phyloP scores from a whole-genome alignment of 2,888 invertebrate genomes.

The Schizotus pectinicornis region DNA sequence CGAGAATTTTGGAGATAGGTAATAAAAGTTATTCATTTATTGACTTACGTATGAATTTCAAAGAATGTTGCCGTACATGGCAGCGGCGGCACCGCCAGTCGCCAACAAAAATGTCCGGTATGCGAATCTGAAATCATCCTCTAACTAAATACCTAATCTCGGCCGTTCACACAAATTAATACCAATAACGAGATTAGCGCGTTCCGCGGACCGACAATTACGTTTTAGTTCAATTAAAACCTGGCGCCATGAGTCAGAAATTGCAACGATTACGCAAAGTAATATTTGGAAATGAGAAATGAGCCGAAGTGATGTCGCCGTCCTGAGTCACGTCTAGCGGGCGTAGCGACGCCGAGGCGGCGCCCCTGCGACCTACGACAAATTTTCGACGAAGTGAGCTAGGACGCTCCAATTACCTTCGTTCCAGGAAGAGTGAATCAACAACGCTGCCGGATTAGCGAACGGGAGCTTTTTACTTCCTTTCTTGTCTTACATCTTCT shows the following conservation, averaged over 20 bases:
- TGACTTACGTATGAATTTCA: no score
- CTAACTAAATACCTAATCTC: constrained; percentile 7
- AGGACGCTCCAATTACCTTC: background rate
- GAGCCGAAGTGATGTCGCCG: no score
- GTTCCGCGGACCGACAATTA: no score
- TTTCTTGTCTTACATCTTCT: constrained; percentile 11
- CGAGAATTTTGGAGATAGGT: no score
- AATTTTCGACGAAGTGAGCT: constrained; percentile 9
- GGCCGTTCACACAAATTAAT: constrained; percentile 4
- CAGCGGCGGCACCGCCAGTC: no score
- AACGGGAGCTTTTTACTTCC: constrained; percentile 15
- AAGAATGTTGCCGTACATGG: no score
- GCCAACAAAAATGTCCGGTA: no score
- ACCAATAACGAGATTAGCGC: constrained; percentile 12
- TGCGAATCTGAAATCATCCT: background rate
- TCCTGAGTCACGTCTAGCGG: constrained; percentile 11
- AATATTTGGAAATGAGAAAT: constrained; percentile 12
- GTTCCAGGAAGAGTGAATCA: constrained; percentile 8
- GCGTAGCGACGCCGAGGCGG: constrained; percentile 21
- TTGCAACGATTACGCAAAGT: constrained; percentile 10
- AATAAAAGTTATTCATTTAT: no score
- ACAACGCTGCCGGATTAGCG: constrained; percentile 7
- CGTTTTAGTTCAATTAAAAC: no score
- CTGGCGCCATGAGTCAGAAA: constrained; percentile 13
- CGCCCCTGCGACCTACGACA: constrained; percentile 3